Evolutionary conservation across 2,797 vertebrate species (phyloP).

Genomic region (Aselliscus stoliczkanus): DNA sequence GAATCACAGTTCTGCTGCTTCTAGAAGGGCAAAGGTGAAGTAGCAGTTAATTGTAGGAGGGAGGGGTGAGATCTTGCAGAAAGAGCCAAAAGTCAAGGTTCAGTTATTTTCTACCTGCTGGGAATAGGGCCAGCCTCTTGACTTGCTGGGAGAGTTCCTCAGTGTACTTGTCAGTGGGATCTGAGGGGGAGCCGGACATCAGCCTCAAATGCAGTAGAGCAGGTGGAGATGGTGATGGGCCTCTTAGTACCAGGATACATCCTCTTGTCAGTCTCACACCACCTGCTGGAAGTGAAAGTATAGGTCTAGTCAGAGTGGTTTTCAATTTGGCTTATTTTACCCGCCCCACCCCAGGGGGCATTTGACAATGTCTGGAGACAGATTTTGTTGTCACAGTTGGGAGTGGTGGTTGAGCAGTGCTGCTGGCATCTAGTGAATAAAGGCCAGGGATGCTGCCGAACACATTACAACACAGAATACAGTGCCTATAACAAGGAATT

Average conservation of each 20-base stretch:
- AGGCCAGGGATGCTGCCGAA: background rate
- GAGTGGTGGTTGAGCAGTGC: background rate
- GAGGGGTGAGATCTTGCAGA: background rate
- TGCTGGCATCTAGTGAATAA: background rate
- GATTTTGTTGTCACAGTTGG: background rate
- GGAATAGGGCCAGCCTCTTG: background rate
- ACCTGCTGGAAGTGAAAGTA: background rate
- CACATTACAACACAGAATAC: background rate
- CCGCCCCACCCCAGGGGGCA: background rate
- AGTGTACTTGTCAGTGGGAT: background rate
- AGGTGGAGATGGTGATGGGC: background rate
- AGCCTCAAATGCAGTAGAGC: background rate
- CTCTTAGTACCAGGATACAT: background rate
- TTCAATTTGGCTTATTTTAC: background rate
- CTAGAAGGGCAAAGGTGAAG: background rate
- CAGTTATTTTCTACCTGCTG: background rate
- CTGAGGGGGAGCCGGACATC: background rate
- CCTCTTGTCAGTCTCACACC: background rate
- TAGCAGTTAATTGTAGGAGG: background rate
- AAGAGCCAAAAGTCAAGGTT: background rate
- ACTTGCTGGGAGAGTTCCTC: background rate
- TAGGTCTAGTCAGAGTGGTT: background rate
- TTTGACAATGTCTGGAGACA: background rate
- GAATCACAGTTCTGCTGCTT: background rate
- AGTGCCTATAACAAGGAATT: background rate